These are phyloP conservation scores for Microchrysa polita DNA, from an alignment of 2,888 invertebrate genomes.

Conservation along the genomic window DNA sequence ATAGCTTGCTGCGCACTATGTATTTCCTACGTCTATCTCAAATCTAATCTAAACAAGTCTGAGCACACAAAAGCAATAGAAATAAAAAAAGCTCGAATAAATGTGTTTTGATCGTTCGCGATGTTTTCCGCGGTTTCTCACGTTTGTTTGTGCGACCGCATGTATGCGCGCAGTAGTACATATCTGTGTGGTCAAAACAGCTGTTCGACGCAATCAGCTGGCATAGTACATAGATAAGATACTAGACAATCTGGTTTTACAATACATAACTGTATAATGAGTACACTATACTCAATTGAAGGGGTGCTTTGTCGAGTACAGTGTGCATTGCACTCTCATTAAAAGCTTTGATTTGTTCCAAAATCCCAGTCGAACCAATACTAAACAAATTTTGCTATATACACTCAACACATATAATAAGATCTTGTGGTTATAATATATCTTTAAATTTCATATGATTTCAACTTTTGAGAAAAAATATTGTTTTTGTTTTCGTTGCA, in stretches of 20 bases:
- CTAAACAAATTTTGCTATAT: neutral
- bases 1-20: too few species aligned
- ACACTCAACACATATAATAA: too few species aligned
- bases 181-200: constrained; percentile 29
- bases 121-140: constrained; percentile 33
- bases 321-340: too few species aligned
- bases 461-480: constrained; percentile 9
- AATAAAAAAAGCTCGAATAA: too few species aligned
- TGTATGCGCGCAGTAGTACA: neutral
- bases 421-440: neutral
- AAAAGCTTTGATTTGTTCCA: too few species aligned
- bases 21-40: too few species aligned
- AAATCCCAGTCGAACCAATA: constrained; percentile 16
- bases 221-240: too few species aligned
- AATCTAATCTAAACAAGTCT: too few species aligned
- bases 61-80: too few species aligned
- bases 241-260: constrained; percentile 3
- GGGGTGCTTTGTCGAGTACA: too few species aligned
- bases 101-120: neutral
- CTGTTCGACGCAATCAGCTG: constrained; percentile 31
- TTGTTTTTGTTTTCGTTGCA: constrained; percentile 54
- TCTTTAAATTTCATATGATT: constrained; percentile 21
- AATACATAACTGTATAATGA: constrained; percentile 20
- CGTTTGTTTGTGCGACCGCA: too few species aligned
- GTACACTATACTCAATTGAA: neutral